Percentiles rank a stretch among this genome's conserved stretches.
Conservation (phyloP, 2,113 vertebrate genomes). For the Pleuronectes platessa region DNA sequence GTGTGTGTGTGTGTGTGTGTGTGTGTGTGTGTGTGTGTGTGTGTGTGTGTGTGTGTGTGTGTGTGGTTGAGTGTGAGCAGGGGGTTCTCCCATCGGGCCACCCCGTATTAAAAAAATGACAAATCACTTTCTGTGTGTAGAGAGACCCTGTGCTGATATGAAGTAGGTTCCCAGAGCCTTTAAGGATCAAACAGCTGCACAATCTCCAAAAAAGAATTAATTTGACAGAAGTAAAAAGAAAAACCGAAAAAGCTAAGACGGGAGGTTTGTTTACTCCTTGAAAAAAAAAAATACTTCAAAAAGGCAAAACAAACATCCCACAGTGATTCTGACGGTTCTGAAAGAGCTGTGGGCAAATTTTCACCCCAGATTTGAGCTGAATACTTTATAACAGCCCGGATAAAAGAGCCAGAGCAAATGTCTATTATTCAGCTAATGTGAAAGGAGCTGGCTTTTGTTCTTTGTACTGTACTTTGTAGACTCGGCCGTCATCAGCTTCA, state of each 20-base stretch:
- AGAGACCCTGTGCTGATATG: too few relatives aligned
- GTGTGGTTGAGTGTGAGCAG: too few relatives aligned
- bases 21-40: too few relatives aligned
- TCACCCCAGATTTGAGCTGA: slow-evolving; percentile 6
- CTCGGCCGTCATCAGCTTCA: background rate
- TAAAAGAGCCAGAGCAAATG: background rate
- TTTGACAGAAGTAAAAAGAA: slow-evolving; percentile 6
- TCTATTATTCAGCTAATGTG: slow-evolving; percentile 16
- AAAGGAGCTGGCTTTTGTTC: slow-evolving; percentile 9
- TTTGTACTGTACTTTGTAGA: slow-evolving; percentile 1
- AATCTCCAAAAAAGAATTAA: background rate
- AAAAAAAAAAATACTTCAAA: slow-evolving; percentile 40
- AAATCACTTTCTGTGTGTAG: too few relatives aligned
- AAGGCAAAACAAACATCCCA: slow-evolving; percentile 25
- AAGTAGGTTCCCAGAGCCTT: too few relatives aligned
- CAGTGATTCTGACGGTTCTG: slow-evolving; percentile 1
- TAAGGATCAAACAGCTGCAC: too few relatives aligned
- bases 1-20: too few relatives aligned
- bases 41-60: too few relatives aligned
- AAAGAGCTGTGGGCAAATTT: slow-evolving; percentile 26
- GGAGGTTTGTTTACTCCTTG: slow-evolving; percentile 33
- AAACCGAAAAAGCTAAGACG: background rate
- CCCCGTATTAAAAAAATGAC: too few relatives aligned
- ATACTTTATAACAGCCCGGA: slow-evolving; percentile 33
- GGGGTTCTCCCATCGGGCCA: too few relatives aligned